Evolutionary conservation across 2,888 invertebrate species (phyloP), one percentile per base, ranked within the genome.

Genomic region (Cabera pusaria): DNA sequence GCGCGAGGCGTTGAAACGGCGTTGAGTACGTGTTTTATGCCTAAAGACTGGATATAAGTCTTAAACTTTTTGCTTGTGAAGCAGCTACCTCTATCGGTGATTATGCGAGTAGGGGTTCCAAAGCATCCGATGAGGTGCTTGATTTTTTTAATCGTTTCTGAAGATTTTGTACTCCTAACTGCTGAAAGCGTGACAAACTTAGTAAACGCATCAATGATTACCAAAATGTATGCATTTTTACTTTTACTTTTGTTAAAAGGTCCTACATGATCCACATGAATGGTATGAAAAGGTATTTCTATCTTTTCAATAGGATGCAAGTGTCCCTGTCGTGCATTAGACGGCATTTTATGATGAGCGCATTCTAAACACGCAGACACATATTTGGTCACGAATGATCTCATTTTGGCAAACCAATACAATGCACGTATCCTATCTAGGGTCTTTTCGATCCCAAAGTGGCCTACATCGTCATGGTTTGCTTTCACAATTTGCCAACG

Each of bases 401-500:
- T 52, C 72, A 80, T 75, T 3, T 60, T 49, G 0, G 66, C 64
- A 26, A 81, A 80, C 73, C 74, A 81, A 47, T 76, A 83, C 0
- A 12, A 8, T 1, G 2, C 7, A 1, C 12, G 23, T 1, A 29
- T 28, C 16, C 14, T 14, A 6, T 34, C 40, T 6, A 29, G 11
- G 1, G 40, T 40, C 18, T 40, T 40, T 0, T 34, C 29, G 6
- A 29, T 7, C 0, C 16, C 9, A 21, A 40, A 40, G 11, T 40
- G 29, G 0, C 40, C 40, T 0, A n/a, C 1, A 10, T 34, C 34
- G 3, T 40, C 36, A 20, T 36, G 42, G 14, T 12, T 5, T 6
- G 18, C 8, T 3, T 32, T 25, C n/a, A 26, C 19, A 1, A 35
- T 19, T 14, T 9, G 7, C 31, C 31, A 23, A 3, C 31, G 7